These are phyloP conservation scores for Bubo bubo DNA, from an alignment of 2,113 vertebrate species.

Conservation along the genomic window DNA sequence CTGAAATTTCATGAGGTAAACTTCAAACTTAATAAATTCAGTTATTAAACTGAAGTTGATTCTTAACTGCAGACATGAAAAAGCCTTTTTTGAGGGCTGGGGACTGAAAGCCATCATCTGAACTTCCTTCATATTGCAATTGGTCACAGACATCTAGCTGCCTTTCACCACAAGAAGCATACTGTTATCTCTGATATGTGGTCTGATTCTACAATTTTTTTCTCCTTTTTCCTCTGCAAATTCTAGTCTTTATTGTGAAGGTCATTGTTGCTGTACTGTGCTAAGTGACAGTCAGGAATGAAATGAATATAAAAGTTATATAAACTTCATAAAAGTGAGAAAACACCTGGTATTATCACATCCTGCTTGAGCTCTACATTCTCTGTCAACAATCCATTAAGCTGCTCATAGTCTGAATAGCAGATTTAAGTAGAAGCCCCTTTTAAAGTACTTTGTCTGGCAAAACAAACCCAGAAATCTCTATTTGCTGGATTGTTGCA, in stretches of 20 bases:
- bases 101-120: not conserved
- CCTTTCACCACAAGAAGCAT: not conserved
- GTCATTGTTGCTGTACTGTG: not conserved
- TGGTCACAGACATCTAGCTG: not conserved
- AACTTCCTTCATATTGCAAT: not conserved
- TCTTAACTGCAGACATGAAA: not conserved
- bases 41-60: not conserved
- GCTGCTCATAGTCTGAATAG: not conserved
- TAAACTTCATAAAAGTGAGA: not conserved
- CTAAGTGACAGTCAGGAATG: not conserved
- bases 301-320: constrained; percentile 11
- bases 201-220: not conserved
- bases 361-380: not conserved
- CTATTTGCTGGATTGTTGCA: not conserved
- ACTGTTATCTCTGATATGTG: not conserved
- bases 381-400: constrained; percentile 34
- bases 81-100: not conserved
- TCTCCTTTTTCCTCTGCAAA: not conserved
- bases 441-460: not conserved
- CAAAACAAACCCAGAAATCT: constrained; percentile 19
- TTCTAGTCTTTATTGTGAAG: not conserved
- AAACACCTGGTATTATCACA: not conserved
- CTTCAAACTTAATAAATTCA: not conserved
- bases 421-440: not conserved
- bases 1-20: not conserved